Evolutionary conservation across 2,113 vertebrate species (phyloP).

Genomic region (Conger conger): DNA sequence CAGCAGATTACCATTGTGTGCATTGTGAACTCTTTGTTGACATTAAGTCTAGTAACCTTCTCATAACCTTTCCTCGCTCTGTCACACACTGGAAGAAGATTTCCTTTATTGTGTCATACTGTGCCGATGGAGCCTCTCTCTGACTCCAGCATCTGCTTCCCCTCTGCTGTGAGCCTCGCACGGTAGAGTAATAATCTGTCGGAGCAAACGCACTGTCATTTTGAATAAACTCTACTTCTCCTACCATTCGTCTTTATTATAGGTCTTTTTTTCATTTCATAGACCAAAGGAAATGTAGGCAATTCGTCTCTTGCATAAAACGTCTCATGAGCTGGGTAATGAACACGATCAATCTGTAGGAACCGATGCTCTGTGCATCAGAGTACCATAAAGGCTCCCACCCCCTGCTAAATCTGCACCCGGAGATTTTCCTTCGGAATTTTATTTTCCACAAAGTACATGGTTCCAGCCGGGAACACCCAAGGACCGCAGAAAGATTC

Average conservation of each 20-base stretch:
- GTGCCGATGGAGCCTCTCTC: not conserved
- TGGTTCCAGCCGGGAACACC: not conserved
- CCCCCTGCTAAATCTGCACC: not conserved
- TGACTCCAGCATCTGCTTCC: not conserved
- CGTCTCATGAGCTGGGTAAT: not conserved
- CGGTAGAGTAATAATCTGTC: not conserved
- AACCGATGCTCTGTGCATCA: not conserved
- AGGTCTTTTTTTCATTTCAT: not conserved
- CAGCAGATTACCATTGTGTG: not conserved
- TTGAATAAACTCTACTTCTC: not conserved
- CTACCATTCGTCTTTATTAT: slow-evolving; percentile 7
- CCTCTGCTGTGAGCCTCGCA: not conserved
- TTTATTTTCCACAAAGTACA: not conserved
- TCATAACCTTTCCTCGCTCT: not conserved
- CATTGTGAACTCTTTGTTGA: not conserved
- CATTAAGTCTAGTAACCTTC: not conserved
- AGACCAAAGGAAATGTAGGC: not conserved
- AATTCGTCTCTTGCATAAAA: not conserved
- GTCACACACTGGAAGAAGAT: not conserved
- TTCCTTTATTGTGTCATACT: not conserved
- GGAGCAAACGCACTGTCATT: not conserved
- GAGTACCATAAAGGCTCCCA: not conserved
- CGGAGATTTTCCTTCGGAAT: not conserved
- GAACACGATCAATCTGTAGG: not conserved
- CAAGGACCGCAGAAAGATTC: not conserved